Base-by-base conservation (phyloP, 2,888 invertebrate genomes). In the Limulus polyphemus region DNA sequence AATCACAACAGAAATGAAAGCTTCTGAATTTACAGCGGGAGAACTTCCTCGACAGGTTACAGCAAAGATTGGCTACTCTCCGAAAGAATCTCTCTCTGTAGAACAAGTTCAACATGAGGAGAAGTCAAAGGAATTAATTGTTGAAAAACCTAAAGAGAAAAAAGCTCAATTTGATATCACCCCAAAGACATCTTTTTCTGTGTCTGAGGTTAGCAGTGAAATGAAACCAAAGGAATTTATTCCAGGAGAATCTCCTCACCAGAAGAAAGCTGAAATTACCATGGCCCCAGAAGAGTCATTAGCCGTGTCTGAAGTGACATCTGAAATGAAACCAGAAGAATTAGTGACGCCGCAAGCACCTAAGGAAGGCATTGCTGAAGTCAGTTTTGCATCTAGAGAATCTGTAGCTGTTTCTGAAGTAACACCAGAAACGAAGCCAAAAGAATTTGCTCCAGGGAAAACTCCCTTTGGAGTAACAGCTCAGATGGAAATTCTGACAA, bases 171-270 rank as follows among this genome's bases (percentile, higher is more conserved):
- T 62, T 11, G 62, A 61, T 14, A 32, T 69, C n/a, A 62, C 63
- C n/a, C 56, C 64, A 17, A 62, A 61, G 49, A 67, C 69, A 62
- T 63, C 67, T 16, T 49, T 70, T n/a, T 56, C 67, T n/a, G 59
- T 70, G 16, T 65, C 65, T 12, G 69, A 70, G 64, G 60, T 64
- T n/a, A 54, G 62, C 13, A 54, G 65, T 10, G 67, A 65, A 59
- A 59, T 62, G 14, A 59, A 66, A 56, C 65, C 70, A 10, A 58
- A 57, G 17, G 67, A 67, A 49, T 67, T 68, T 50, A 57, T 56
- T 11, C 11, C 65, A 13, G 62, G 61, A 16, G 58, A 62, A 56
- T 16, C 60, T 14, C 68, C 68, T 12, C 56, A 55, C 12, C 61
- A 62, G 49, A 48, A 62, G 9, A 62, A 54, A 17, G 66, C 66